Conservation (phyloP, 2,797 vertebrate species). For the Mormyrops attenuatus region DNA sequence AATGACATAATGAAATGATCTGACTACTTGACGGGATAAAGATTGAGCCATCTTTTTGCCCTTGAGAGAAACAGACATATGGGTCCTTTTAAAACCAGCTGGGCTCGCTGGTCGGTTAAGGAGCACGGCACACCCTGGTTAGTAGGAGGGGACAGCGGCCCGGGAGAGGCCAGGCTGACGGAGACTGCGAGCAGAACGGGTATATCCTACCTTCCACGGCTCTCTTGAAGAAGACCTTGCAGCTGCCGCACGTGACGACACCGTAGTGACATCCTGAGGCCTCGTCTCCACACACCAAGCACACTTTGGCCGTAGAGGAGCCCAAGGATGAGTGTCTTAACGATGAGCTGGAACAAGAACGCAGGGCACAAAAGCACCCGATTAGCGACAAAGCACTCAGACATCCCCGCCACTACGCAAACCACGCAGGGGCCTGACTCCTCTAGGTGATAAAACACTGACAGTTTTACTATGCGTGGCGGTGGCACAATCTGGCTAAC, state of each 20-base stretch:
- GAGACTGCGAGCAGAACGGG: not conserved
- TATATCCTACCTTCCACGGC: slow-evolving; percentile 89
- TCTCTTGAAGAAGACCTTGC: slow-evolving; percentile 99
- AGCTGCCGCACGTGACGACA: slow-evolving; percentile 97
- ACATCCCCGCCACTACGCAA: too few relatives aligned
- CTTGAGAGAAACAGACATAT: not conserved
- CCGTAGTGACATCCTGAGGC: slow-evolving; percentile 98
- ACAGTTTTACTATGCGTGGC: slow-evolving; percentile 37
- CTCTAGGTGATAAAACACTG: not conserved
- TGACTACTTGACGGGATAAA: not conserved
- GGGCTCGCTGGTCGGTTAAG: not conserved
- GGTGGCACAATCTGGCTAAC: slow-evolving; percentile 34
- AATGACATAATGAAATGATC: not conserved
- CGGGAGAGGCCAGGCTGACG: not conserved
- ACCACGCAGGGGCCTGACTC: not conserved
- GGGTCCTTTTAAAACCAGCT: slow-evolving; percentile 9
- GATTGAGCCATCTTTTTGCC: slow-evolving; percentile 3
- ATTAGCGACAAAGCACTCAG: not conserved
- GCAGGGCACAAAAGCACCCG: not conserved
- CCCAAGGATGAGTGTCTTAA: slow-evolving; percentile 81
- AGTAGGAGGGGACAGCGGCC: not conserved
- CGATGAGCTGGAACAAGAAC: slow-evolving; percentile 69
- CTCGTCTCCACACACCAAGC: slow-evolving; percentile 95
- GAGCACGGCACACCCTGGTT: not conserved
- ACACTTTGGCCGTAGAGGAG: slow-evolving; percentile 94